phyloP scores from a whole-genome alignment of 2,888 invertebrate genomes.

The Ecliptopera silaceata region DNA sequence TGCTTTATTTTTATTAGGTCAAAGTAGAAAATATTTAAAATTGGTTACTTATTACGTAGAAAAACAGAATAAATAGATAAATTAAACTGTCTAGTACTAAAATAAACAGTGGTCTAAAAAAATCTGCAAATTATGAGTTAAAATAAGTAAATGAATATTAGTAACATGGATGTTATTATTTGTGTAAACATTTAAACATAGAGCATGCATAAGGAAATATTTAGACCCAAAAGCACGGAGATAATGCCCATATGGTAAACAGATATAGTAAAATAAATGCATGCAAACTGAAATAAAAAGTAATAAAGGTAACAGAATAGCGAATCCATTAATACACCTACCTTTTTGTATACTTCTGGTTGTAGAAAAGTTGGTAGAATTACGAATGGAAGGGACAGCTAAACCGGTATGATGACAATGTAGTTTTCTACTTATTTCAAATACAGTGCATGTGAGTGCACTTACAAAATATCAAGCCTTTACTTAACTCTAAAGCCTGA shows the following conservation, averaged over 20 bases:
- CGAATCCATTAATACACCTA: background rate
- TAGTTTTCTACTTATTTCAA: background rate
- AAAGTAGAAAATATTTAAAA: background rate
- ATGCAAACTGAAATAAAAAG: slow-evolving; percentile 10
- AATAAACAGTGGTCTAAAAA: background rate
- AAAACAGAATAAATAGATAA: background rate
- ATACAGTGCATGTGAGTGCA: slow-evolving; percentile 13
- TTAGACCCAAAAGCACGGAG: background rate
- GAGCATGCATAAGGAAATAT: background rate
- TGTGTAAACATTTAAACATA: slow-evolving; percentile 8
- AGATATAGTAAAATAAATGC: background rate
- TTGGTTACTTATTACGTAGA: background rate
- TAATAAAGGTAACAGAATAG: background rate
- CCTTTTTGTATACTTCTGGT: background rate
- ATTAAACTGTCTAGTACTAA: slow-evolving; percentile 2
- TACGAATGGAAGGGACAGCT: background rate
- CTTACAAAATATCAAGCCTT: slow-evolving; percentile 1
- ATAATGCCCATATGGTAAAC: background rate
- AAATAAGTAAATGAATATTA: background rate
- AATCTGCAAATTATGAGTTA: slow-evolving; percentile 3
- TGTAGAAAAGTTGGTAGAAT: background rate
- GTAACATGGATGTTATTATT: slow-evolving; percentile 12
- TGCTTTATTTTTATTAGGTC: background rate
- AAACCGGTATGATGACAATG: background rate
- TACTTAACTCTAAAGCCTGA: slow-evolving; percentile 10